Percentiles rank a stretch among this genome's conserved stretches.
Evolutionary conservation across 2,113 vertebrate species (phyloP).

Genomic region (Opisthocomus hoazin): DNA sequence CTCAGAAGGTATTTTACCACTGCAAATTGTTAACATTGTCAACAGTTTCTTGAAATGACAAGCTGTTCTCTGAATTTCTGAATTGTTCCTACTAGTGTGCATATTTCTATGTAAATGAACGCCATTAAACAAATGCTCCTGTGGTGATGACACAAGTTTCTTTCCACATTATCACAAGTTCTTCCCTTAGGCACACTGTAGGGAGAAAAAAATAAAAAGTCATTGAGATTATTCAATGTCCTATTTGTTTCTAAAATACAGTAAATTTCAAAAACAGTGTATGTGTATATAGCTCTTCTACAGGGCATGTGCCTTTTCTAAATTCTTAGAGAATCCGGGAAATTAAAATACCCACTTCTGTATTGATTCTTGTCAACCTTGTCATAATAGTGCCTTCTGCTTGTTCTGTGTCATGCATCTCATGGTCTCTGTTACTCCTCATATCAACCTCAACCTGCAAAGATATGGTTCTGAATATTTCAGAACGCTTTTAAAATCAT

Average conservation of each 20-base stretch:
- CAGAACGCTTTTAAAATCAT: not conserved
- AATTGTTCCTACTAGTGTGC: conserved; percentile 17
- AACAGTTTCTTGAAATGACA: conserved; percentile 50
- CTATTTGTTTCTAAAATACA: conserved; percentile 15
- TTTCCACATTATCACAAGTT: conserved; percentile 33
- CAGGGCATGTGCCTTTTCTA: not conserved
- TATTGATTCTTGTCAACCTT: not conserved
- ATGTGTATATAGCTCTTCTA: not conserved
- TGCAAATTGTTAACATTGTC: conserved; percentile 23
- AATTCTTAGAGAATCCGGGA: not conserved
- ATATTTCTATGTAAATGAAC: conserved; percentile 64
- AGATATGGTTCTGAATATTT: not conserved
- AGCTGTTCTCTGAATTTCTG: conserved; percentile 50
- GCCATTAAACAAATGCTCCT: conserved; percentile 45
- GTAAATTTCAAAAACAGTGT: not conserved
- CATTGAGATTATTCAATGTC: conserved; percentile 40
- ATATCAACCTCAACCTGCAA: not conserved
- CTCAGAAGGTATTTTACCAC: not conserved
- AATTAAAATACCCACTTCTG: not conserved
- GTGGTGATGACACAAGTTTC: conserved; percentile 29
- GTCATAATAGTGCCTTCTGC: not conserved
- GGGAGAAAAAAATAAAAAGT: not conserved
- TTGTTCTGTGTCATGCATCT: not conserved
- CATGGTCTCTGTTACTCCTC: not conserved
- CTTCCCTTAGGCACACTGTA: conserved; percentile 20